Evolutionary conservation across 2,888 invertebrate species (phyloP).

Genomic region (Platyscelio sp.): DNA sequence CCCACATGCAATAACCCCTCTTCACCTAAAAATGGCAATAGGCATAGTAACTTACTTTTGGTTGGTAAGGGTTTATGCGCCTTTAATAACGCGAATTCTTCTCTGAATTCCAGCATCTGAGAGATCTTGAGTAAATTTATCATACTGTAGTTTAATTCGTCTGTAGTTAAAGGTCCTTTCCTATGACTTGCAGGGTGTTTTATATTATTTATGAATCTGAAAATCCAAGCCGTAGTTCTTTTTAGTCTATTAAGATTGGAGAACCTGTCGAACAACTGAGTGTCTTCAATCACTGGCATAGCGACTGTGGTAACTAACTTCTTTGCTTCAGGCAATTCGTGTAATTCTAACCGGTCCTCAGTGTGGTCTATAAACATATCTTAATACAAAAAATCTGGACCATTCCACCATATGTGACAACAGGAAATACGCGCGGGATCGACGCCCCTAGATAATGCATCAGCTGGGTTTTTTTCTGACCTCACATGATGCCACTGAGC

Average conservation of each 20-base stretch:
- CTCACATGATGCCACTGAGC: conserved; percentile 51
- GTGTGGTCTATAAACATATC: not conserved
- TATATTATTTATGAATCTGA: conserved; percentile 25
- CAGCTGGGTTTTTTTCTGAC: conserved; percentile 50
- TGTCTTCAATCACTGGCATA: not conserved
- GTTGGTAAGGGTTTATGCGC: conserved; percentile 22
- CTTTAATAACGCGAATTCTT: conserved; percentile 8
- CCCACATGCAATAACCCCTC: conserved; percentile 32
- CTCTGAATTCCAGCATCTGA: conserved; percentile 21
- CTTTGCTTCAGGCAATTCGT: conserved; percentile 19
- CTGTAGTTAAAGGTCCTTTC: conserved; percentile 26
- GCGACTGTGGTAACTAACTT: not conserved
- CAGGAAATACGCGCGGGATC: not conserved
- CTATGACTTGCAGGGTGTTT: not conserved
- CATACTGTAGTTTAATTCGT: conserved; percentile 23
- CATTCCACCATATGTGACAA: conserved; percentile 68
- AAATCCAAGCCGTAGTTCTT: conserved; percentile 32
- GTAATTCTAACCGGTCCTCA: conserved; percentile 39
- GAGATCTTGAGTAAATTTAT: not conserved
- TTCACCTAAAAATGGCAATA: conserved; percentile 20
- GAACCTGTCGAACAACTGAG: not conserved
- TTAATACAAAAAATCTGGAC: conserved; percentile 45
- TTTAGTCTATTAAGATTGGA: not conserved
- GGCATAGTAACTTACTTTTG: not conserved
- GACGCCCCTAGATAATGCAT: conserved; percentile 45